Conservation (phyloP, 2,888 invertebrate species). For the Euplagia quadripunctaria region DNA sequence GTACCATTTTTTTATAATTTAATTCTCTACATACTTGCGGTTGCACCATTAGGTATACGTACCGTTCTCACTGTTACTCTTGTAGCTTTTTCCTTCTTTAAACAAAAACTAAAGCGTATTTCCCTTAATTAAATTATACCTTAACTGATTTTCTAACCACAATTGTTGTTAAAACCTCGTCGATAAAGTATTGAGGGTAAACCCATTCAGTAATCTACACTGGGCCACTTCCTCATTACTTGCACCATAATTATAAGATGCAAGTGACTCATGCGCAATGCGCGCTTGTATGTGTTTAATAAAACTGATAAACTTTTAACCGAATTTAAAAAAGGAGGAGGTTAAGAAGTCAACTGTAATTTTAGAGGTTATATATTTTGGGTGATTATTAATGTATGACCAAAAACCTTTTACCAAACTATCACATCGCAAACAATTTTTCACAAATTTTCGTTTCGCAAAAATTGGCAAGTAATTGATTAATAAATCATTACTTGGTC, state of each 20-base stretch:
- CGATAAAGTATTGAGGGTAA: conserved; percentile 37
- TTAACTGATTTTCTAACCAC: background rate
- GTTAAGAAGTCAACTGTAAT: no score
- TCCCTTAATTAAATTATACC: background rate
- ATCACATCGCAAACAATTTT: no score
- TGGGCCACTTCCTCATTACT: conserved; percentile 63
- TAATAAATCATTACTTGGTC: no score
- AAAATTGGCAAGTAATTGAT: no score
- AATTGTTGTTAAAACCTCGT: background rate
- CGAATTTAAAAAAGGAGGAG: background rate
- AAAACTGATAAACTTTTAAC: background rate
- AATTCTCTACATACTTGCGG: no score
- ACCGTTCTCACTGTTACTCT: background rate
- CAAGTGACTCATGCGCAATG: conserved; percentile 53
- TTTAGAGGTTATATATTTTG: no score
- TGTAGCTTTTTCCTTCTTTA: background rate
- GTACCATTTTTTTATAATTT: no score
- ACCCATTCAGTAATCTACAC: conserved; percentile 44
- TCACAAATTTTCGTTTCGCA: no score
- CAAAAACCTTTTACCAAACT: no score
- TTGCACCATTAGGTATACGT: background rate
- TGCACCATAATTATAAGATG: conserved; percentile 46
- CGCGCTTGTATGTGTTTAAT: background rate
- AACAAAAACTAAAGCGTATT: background rate
- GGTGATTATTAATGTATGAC: no score